These are phyloP conservation scores for Autographa gamma DNA, from an alignment of 2,888 invertebrate species.

Conservation along the genomic window DNA sequence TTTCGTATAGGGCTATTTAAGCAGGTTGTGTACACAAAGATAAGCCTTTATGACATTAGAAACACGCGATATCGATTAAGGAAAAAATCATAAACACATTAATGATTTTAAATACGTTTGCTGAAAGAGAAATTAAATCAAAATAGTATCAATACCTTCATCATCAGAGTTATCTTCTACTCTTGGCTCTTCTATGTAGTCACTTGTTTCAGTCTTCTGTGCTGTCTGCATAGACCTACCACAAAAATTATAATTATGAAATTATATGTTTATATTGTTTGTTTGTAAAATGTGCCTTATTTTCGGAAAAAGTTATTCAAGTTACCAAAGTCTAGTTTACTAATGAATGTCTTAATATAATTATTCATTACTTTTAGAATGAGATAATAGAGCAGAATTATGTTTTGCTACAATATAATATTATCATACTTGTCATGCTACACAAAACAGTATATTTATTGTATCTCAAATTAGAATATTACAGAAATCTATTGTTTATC, in stretches of 20 bases:
- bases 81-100: neutral
- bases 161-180: slow-evolving; percentile 82
- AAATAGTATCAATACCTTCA: slow-evolving; percentile 66
- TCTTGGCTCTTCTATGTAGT: slow-evolving; percentile 73
- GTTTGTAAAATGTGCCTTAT: too few species aligned
- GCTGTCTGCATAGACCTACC: slow-evolving; percentile 77
- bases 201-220: slow-evolving; percentile 70
- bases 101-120: neutral
- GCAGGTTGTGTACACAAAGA: neutral
- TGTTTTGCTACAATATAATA: too few species aligned
- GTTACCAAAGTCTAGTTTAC: too few species aligned
- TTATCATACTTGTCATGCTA: too few species aligned
- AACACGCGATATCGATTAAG: neutral
- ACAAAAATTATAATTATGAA: slow-evolving; percentile 20
- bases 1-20: neutral
- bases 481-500: too few species aligned
- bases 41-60: neutral
- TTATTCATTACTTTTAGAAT: too few species aligned
- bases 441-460: too few species aligned
- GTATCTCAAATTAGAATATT: neutral
- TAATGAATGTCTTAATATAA: too few species aligned
- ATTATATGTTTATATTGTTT: too few species aligned
- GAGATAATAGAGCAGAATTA: too few species aligned
- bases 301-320: too few species aligned
- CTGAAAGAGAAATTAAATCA: neutral